Evolutionary conservation across 2,113 vertebrate genomes (phyloP), one percentile per base, ranked within the genome.

Genomic region (Corythaixoides concolor): DNA sequence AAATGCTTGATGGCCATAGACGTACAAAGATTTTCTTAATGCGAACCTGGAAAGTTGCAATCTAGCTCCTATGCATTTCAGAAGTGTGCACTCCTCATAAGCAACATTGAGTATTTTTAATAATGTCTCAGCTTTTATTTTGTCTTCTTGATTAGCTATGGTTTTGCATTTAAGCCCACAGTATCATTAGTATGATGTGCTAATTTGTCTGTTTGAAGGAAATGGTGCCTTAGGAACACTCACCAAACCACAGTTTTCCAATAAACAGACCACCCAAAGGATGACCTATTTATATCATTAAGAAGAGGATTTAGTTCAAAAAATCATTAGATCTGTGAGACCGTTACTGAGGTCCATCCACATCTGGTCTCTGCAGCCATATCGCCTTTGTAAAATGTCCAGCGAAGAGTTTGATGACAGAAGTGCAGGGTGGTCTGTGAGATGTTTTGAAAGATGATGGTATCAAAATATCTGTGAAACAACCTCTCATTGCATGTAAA

Each of bases 311-410:
- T 79, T 94, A 50, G 89, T 81, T 76, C 0, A 77, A 88, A 88
- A 76, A 47, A 7, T 67, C 5, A n/a, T 68, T 80, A 5, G 1
- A 45, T 79, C 26, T 41, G 27, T 85, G 27, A 88, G 14, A 88
- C 9, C 0, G 0, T 55, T 85, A 80, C 53, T 33, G n/a, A 58
- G 17, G 9, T 39, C 41, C 23, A 62, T 50, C 24, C 24, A 63
- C 12, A 70, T 41, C n/a, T 53, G 30, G 17, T 68, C 63, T 92
- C 85, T 74, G 37, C 15, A 80, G 35, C 3, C 13, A 49, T 55
- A 37, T 1, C 37, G 45, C 24, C 30, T 83, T 85, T 50, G 49
- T n/a, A 68, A 76, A 83, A 76, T 11, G 23, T 26, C 37, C 1
- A 0, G 28, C 47, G 49, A 75, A 85, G 63, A 39, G 49, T 39